A percentile compares a stretch with the other conserved stretches of the same genome.
phyloP scores from a whole-genome alignment of 2,797 vertebrate genomes.

The Urophycis tenuis region DNA sequence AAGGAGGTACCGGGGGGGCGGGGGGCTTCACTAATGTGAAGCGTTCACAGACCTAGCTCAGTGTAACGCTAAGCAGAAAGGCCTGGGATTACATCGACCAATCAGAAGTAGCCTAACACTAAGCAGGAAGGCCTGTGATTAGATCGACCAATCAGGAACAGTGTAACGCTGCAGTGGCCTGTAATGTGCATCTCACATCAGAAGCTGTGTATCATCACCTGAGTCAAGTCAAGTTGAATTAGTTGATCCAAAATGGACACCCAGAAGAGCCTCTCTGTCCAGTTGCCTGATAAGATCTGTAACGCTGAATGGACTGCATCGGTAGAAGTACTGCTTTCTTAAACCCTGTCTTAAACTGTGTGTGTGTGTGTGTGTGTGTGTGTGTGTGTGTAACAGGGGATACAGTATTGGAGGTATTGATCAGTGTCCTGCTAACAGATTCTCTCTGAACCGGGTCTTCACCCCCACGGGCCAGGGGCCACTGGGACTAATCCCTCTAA shows the following conservation, averaged over 20 bases:
- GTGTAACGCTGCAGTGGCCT: neutral
- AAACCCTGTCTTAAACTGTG: neutral
- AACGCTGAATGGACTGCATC: neutral
- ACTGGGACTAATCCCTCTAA: slow-evolving; percentile 50
- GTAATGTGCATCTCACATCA: neutral
- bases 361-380: slow-evolving; percentile 1
- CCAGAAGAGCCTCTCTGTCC: neutral
- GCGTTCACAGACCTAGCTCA: neutral
- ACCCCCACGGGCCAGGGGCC: slow-evolving; percentile 37
- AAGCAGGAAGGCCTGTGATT: neutral
- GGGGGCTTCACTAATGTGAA: neutral
- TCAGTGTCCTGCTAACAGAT: slow-evolving; percentile 20
- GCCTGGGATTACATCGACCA: neutral
- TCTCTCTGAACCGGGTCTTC: neutral
- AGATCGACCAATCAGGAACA: neutral
- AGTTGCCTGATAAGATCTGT: neutral
- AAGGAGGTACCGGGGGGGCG: neutral
- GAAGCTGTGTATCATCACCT: neutral
- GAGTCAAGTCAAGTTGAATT: too few relatives aligned
- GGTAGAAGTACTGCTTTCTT: neutral
- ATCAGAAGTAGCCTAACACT: neutral
- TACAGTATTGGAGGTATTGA: slow-evolving; percentile 34
- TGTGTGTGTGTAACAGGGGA: slow-evolving; percentile 5
- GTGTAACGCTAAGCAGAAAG: slow-evolving; percentile 9
- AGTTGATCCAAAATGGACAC: neutral